Evolutionary conservation across 1,140 invertebrate genomes (phyloP), one percentile per base, ranked within the genome.

Genomic region (Dinothrombium tinctorium): DNA sequence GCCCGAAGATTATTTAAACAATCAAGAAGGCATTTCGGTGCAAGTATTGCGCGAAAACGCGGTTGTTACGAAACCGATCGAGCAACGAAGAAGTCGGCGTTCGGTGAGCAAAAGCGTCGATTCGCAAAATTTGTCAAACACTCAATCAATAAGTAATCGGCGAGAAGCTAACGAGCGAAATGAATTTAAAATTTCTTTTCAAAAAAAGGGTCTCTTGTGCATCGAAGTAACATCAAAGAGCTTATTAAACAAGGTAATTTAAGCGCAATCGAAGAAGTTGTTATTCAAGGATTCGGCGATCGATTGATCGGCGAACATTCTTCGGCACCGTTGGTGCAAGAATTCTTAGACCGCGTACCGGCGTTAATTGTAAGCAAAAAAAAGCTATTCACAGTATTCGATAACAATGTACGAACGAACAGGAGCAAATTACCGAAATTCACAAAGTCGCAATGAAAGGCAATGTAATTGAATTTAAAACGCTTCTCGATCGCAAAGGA

Each of bases 401-500:
- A n/a, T n/a, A n/a, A n/a, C n/a, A n/a, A n/a, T n/a, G n/a, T n/a
- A n/a, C n/a, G n/a, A n/a, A n/a, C n/a, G n/a, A n/a, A n/a, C n/a
- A 52, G 50, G 48, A 50, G 31, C 42, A 50, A 22, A 52, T 54
- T 8, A 46, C 44, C 36, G 46, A 54, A 33, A 42, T 52, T 20
- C 50, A 92, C 52, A 56, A 72, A 50, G 79, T 81, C 17, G 77
- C 81, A n/a, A 69, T 71, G 53, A 69, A 76, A 52, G 86, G 86
- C 11, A 79, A 74, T 52, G 59, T 89, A 44, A 59, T 75, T 50
- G 78, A 80, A 47, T 60, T 90, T 21, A 79, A 86, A 61, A 70
- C 72, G 37, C 71, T 82, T 3, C 61, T 89, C 47, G 83, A 90
- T 61, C 61, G 83, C 41, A 76, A 81, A 54, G 83, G 87, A 66